Base-by-base conservation (phyloP, 2,797 vertebrate species). In the Gymnothorax javanicus region DNA sequence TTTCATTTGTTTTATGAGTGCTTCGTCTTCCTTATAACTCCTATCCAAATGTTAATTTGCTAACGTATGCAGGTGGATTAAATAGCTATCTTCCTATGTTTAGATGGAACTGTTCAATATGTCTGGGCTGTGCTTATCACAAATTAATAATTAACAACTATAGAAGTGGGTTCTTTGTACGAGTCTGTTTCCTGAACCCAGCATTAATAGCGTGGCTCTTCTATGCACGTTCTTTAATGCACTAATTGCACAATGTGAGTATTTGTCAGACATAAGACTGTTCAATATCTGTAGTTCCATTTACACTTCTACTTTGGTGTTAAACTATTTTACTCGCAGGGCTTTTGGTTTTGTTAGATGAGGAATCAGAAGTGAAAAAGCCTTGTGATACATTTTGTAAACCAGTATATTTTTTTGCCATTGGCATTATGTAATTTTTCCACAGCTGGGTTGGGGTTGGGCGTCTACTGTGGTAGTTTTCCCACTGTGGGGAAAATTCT, bases 311-410 rank as follows among this genome's bases (percentile, higher is more conserved):
- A 8, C 43, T 77, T 77, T 20, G 33, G 43, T 13, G 23, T 54
- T 4, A 52, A 52, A 79, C 7, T 2, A n/a, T 56, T 56, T 9
- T 56, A 56, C 20, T 7, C n/a, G n/a, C 7, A 23, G 20, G 52
- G 20, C 7, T n/a, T 15, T 50, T 50, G 15, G 43, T 17, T 77
- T 43, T 52, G 15, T 20, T 77, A 52, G 33, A 77, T 7, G 73
- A 77, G 73, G 13, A 50, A 50, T 17, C 33, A 77, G 15, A 77
- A 81, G 77, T 81, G 77, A 81, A 52, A 81, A 81, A 56, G 77
- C 6, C 77, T 69, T 15, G 23, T 69, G 8, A 7, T 7, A 69
- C 23, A 2, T 1, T 59, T n/a, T 69, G 20, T 64, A 64, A 13
- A 23, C 3, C 62, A 64, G 62, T 43, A 43, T 43, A 43, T 2